Evolutionary conservation across 2,113 vertebrate species (phyloP), one percentile per base, ranked within the genome.

Genomic region (Centrocercus urophasianus): DNA sequence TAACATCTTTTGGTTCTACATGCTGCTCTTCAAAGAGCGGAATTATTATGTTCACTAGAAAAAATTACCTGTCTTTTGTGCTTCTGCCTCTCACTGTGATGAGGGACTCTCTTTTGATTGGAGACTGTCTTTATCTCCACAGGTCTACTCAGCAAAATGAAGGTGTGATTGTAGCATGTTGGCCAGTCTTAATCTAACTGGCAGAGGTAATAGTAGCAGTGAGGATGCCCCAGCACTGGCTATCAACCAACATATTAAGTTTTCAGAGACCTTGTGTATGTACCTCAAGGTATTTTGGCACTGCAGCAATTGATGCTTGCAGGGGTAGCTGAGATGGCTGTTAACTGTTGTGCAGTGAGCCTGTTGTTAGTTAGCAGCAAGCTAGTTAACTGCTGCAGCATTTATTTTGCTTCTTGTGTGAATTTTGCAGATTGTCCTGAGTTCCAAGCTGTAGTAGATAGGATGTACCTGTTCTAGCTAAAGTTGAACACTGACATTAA

Each of bases 61-160:
- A 90, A 92, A 92, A 76, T 15, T 89, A 45, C 17, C 69, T 93
- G 43, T 61, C 73, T 76, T 75, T 78, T 50, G 25, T 47, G 54
- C 63, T 50, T 82, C 52, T 86, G 43, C 30, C 47, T 88, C 86
- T 90, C 25, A 17, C 89, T 92, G 86, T 79, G 66, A 82, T 57
- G 42, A 50, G 57, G 66, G 63, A 69, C 40, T 76, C 14, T 54
- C 13, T 67, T 74, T 65, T 89, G 12, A 28, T 72, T 88, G 71
- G 61, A 36, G 43, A 25, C 78, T 93, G 67, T 94, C 54, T 91
- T 95, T 95, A 48, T 89, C 88, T 88, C 85, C 54, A 13, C 65
- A 76, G 90, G 82, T 83, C 82, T 89, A 16, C 45, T 13, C 1
- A 0, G n/a, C 50, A 80, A 92, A 91, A 77, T 50, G 64, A 81